phyloP scores from a whole-genome alignment of 2,797 vertebrate species.

The Cygnus olor region DNA sequence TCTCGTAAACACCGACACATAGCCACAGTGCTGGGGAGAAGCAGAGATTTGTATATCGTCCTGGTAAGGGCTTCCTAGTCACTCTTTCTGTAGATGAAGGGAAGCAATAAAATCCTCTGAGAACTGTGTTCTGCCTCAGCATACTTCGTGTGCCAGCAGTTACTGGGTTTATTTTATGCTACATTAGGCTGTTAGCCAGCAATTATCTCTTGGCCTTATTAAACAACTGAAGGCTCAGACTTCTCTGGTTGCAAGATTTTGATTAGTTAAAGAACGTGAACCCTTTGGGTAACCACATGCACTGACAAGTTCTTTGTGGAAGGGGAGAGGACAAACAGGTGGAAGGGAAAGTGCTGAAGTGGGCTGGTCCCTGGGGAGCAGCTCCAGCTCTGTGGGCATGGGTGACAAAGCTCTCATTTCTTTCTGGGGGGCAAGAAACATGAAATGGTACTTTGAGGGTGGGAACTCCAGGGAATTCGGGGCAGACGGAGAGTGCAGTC shows the following conservation, averaged over 20 bases:
- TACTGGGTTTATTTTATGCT: background rate
- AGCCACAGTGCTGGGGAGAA: background rate
- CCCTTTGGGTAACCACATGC: background rate
- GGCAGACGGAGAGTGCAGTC: fast-evolving
- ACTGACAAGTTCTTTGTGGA: background rate
- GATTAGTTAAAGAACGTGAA: background rate
- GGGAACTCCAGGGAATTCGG: background rate
- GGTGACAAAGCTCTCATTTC: background rate
- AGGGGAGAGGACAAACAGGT: background rate
- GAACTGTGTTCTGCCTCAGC: background rate
- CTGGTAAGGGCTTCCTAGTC: background rate
- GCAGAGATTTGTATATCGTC: background rate
- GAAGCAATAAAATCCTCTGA: background rate
- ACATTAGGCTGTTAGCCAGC: background rate
- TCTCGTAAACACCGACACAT: background rate
- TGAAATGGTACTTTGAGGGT: background rate
- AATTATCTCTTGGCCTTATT: conserved; percentile 6
- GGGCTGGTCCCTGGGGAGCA: background rate
- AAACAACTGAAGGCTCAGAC: background rate
- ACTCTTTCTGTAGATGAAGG: background rate
- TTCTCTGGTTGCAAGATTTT: background rate
- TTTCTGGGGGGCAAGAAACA: background rate
- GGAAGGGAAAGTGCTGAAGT: background rate
- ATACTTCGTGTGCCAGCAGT: background rate
- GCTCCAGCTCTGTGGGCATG: background rate